These are phyloP conservation scores for Phorcus lineatus DNA, from an alignment of 2,888 invertebrate species.

Conservation along the genomic window DNA sequence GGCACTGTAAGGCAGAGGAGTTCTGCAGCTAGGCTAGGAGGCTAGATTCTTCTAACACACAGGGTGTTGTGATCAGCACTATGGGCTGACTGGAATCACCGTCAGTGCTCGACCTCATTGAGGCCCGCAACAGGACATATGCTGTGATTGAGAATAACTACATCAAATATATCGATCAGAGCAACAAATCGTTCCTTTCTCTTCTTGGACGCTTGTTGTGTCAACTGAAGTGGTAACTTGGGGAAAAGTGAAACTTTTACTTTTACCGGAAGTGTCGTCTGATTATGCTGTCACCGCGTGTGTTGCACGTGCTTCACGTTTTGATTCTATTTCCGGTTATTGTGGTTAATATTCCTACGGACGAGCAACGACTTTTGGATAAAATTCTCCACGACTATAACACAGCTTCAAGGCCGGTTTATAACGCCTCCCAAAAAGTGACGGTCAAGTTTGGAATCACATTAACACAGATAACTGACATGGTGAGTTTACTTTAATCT, in stretches of 20 bases:
- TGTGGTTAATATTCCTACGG: slow-evolving; percentile 54
- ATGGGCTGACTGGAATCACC: background rate
- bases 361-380: slow-evolving; percentile 72
- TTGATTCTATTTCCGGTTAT: slow-evolving; percentile 22
- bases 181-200: background rate
- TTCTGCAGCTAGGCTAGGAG: background rate
- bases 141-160: background rate
- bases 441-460: slow-evolving; percentile 74
- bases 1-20: background rate
- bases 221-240: background rate
- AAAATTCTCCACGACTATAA: slow-evolving; percentile 69
- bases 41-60: background rate
- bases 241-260: background rate
- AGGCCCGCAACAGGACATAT: slow-evolving; percentile 10
- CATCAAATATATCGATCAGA: background rate
- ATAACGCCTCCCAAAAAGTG: slow-evolving; percentile 72
- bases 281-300: slow-evolving; percentile 23
- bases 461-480: slow-evolving; percentile 73
- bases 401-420: slow-evolving; percentile 73
- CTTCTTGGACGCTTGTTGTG: background rate
- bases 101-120: background rate
- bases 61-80: background rate
- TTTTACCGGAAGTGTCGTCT: slow-evolving; percentile 4
- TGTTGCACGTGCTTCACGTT: slow-evolving; percentile 22
- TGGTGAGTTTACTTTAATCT: slow-evolving; percentile 66